Evolutionary conservation across 1,140 invertebrate genomes (phyloP).

Genomic region (Drosophila sturtevanti): DNA sequence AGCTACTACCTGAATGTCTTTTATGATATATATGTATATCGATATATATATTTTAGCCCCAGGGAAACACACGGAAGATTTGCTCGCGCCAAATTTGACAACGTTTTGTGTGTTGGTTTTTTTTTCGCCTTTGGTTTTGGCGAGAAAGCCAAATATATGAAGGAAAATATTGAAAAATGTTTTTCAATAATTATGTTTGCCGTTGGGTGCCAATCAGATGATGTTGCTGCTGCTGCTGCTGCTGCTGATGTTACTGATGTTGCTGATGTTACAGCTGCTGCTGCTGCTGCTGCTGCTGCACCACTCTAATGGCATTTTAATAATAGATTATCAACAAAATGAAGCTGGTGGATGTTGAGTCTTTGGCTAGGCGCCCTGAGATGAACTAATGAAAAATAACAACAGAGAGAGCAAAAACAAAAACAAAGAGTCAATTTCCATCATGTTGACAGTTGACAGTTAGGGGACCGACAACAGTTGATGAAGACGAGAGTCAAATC

Average conservation of each 20-base stretch:
- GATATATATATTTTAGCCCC: constrained; percentile 29
- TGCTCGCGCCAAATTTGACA: constrained; percentile 74
- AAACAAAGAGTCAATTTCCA: constrained; percentile 31
- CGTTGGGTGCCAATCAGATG: constrained; percentile 44
- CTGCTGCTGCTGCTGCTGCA: constrained; percentile 32
- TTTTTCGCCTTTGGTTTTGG: background rate
- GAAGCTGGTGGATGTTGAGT: constrained; percentile 15
- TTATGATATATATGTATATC: background rate
- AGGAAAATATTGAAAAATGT: constrained; percentile 48
- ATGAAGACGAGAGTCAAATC: background rate
- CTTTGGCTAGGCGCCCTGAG: constrained; percentile 44
- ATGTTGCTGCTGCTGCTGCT: constrained; percentile 16
- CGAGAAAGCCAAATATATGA: constrained; percentile 3
- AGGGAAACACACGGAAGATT: constrained; percentile 55
- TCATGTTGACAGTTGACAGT: constrained; percentile 71
- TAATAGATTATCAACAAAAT: constrained; percentile 76
- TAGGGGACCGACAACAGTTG: constrained; percentile 39
- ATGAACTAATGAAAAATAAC: constrained; percentile 50
- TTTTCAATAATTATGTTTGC: constrained; percentile 76
- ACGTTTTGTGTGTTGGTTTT: constrained; percentile 38
- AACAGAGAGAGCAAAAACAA: background rate
- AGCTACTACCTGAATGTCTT: background rate
- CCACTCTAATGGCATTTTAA: constrained; percentile 77
- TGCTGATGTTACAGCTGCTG: background rate
- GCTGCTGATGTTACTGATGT: constrained; percentile 14